A percentile compares a stretch with the other conserved stretches of the same genome.
These are phyloP conservation scores for Lithobates pipiens DNA, from an alignment of 2,797 vertebrate genomes.

Conservation along the genomic window DNA sequence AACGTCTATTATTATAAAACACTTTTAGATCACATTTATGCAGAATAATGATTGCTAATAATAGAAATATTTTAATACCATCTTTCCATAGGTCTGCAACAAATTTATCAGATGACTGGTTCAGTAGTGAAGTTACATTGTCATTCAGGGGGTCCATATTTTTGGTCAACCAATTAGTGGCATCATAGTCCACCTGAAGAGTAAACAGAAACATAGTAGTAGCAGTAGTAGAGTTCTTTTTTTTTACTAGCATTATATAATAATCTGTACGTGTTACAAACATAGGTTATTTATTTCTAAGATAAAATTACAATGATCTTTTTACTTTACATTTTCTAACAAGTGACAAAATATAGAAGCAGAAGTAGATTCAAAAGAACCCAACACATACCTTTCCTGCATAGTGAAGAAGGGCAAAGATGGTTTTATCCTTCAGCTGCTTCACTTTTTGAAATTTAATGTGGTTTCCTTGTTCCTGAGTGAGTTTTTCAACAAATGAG, in stretches of 20 bases:
- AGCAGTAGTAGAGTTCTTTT: neutral
- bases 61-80: slow-evolving; percentile 69
- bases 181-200: slow-evolving; percentile 91
- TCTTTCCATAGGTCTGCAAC: slow-evolving; percentile 97
- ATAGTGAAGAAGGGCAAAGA: slow-evolving; percentile 93
- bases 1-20: no score
- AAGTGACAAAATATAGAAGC: neutral
- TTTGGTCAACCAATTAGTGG: slow-evolving; percentile 93
- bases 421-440: slow-evolving; percentile 94
- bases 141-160: slow-evolving; percentile 98
- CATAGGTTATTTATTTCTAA: no score
- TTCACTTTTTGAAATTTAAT: slow-evolving; percentile 94
- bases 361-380: neutral
- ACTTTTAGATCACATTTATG: neutral
- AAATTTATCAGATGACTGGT: slow-evolving; percentile 89
- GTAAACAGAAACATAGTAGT: neutral
- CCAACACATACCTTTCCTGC: slow-evolving; percentile 86
- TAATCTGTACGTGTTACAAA: no score
- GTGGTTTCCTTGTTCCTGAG: slow-evolving; percentile 88
- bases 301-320: no score
- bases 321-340: no score
- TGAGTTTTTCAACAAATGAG: slow-evolving; percentile 95
- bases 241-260: neutral
- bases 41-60: neutral
- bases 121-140: slow-evolving; percentile 90